Evolutionary conservation across 2,888 invertebrate species (phyloP), one percentile per base, ranked within the genome.

Genomic region (Sesia apiformis): DNA sequence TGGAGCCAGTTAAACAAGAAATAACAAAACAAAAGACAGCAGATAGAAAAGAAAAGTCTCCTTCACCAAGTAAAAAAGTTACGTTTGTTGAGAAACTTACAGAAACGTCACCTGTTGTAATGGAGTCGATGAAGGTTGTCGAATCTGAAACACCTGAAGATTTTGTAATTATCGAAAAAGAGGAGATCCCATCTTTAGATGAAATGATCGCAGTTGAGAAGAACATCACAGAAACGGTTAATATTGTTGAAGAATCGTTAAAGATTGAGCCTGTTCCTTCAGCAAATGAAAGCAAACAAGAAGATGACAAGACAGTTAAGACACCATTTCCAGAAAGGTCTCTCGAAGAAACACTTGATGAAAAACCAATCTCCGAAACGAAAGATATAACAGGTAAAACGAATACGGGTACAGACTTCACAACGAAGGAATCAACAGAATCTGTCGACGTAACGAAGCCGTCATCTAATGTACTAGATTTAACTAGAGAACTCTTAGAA

Each of bases 81-180:
- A 58, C 58, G 5, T 58, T 58, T 56, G 58, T 58, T 40, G 56
- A 58, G 40, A 58, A 58, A 52, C 43, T 58, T 38, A 53, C 23
- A 38, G 58, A 58, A 56, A 56, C 49, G 6, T 40, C 40, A 8
- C 38, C 7, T 6, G 54, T 56, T 39, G 54, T 38, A 50, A 50
- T 53, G 50, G 54, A 57, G 51, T 43, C 23, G 4, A n/a, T 50
- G 7, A 56, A 43, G 49, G 38, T n/a, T 7, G 39, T 55, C 23
- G 57, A 55, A 42, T 52, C 53, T 4, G 56, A 57, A 7, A 41
- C 42, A 5, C 43, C 43, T 43, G 8, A 46, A 23, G 46, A 46
- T n/a, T 8, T 46, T 46, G n/a, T 46, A 46, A 46, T 23, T 46
- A 4, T 8, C n/a, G 46, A 46, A 46, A 46, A 8, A 7, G 38